A percentile compares a stretch with the other conserved stretches of the same genome.
Evolutionary conservation across 2,888 invertebrate species (phyloP).

Genomic region (Nowickia ferox): DNA sequence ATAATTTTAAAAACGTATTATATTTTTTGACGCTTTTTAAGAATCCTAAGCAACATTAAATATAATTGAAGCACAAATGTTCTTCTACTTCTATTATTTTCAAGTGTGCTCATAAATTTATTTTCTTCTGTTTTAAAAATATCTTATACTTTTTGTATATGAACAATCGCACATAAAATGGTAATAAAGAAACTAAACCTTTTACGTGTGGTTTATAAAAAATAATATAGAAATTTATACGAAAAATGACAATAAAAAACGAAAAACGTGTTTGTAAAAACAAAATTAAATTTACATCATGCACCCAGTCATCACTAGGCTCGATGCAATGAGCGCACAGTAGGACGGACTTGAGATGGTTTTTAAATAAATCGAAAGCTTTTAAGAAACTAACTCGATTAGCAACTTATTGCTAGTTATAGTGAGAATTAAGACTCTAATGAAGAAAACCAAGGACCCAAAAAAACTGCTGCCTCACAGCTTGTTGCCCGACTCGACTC

Average conservation of each 20-base stretch:
- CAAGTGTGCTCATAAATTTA: slow-evolving; percentile 29
- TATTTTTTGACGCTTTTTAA: too few relatives aligned
- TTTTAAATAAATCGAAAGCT: too few relatives aligned
- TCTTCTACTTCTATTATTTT: background rate
- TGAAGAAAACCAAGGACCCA: too few relatives aligned
- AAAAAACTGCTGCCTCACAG: too few relatives aligned
- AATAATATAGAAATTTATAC: background rate
- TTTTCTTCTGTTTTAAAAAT: slow-evolving; percentile 19
- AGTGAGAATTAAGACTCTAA: too few relatives aligned
- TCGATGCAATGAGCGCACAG: background rate
- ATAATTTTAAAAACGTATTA: too few relatives aligned
- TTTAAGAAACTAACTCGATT: background rate
- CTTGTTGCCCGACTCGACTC: too few relatives aligned
- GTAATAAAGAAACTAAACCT: slow-evolving; percentile 41
- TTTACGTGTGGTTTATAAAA: background rate
- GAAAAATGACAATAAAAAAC: background rate
- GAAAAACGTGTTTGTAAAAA: slow-evolving; percentile 33
- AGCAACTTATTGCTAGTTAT: background rate
- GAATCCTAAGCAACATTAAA: too few relatives aligned
- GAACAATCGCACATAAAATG: slow-evolving; percentile 23
- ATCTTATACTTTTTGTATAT: background rate
- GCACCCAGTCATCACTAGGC: background rate
- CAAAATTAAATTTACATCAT: slow-evolving; percentile 54
- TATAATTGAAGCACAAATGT: too few relatives aligned
- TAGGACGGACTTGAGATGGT: background rate